Evolutionary conservation across 2,113 vertebrate genomes (phyloP).

Genomic region (Nycticebus coucang): DNA sequence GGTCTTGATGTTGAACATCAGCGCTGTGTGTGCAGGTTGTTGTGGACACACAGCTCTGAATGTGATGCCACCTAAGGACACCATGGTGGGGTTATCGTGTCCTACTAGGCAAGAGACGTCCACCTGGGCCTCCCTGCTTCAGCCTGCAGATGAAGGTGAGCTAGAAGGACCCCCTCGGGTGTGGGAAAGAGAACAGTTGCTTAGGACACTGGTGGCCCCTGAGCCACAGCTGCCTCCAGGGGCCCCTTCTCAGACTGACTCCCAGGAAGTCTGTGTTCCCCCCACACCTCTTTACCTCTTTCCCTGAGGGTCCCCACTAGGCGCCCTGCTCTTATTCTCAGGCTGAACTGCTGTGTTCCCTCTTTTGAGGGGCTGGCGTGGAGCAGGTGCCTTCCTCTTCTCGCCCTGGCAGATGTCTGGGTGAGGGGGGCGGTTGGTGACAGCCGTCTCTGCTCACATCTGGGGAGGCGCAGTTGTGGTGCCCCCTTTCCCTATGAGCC

Average conservation of each 20-base stretch:
- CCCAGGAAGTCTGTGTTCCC: too few species aligned
- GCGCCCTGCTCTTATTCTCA: not conserved
- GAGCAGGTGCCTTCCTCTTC: not conserved
- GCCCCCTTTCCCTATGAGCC: rapidly evolving
- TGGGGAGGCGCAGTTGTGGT: not conserved
- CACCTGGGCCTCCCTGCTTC: not conserved
- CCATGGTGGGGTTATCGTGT: not conserved
- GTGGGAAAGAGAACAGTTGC: not conserved
- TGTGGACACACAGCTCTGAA: not conserved
- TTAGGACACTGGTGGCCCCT: not conserved
- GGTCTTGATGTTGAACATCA: not conserved
- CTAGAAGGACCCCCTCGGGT: not conserved
- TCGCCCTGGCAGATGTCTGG: not conserved
- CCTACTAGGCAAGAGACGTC: not conserved
- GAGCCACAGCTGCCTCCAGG: not conserved
- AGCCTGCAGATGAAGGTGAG: too few species aligned
- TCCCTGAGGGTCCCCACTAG: not conserved
- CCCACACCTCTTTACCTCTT: not conserved
- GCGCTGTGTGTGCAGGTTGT: not conserved
- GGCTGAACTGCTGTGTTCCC: not conserved
- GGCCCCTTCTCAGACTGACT: not conserved
- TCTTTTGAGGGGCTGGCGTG: not conserved
- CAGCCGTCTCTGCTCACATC: not conserved
- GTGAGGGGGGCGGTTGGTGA: rapidly evolving
- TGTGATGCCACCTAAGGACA: not conserved